These are phyloP conservation scores for Pterocles orientalis DNA, from an alignment of 2,113 vertebrate genomes.

Conservation along the genomic window DNA sequence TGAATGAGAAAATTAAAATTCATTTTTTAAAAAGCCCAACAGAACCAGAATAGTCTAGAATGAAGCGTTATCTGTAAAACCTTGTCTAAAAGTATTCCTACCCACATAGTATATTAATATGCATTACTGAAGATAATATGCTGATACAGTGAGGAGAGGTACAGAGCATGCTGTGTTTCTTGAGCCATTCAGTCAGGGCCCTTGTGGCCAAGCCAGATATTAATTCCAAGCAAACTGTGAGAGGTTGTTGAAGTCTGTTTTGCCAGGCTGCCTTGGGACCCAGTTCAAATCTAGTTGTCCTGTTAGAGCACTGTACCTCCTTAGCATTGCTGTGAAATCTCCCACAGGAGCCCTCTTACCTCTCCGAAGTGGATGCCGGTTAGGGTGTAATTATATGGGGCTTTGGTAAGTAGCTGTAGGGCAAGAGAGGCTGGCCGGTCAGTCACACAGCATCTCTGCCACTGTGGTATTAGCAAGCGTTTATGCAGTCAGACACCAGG, in stretches of 20 bases:
- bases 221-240: background rate
- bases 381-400: background rate
- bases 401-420: background rate
- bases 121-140: background rate
- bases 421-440: background rate
- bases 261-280: background rate
- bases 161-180: background rate
- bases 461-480: background rate
- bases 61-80: conserved; percentile 17
- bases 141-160: background rate
- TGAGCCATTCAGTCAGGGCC: background rate
- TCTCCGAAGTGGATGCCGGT: background rate
- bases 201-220: background rate
- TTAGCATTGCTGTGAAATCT: background rate
- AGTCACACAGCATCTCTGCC: background rate
- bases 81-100: conserved; percentile 15
- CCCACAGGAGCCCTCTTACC: background rate
- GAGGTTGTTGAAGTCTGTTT: background rate
- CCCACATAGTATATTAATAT: conserved; percentile 40
- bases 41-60: background rate
- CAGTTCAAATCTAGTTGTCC: background rate
- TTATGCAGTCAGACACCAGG: background rate
- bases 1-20: conserved; percentile 1
- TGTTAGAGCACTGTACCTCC: background rate
- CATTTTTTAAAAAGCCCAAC: background rate